Conservation (phyloP, 2,797 vertebrate species). For the Dromococcyx pavoninus region DNA sequence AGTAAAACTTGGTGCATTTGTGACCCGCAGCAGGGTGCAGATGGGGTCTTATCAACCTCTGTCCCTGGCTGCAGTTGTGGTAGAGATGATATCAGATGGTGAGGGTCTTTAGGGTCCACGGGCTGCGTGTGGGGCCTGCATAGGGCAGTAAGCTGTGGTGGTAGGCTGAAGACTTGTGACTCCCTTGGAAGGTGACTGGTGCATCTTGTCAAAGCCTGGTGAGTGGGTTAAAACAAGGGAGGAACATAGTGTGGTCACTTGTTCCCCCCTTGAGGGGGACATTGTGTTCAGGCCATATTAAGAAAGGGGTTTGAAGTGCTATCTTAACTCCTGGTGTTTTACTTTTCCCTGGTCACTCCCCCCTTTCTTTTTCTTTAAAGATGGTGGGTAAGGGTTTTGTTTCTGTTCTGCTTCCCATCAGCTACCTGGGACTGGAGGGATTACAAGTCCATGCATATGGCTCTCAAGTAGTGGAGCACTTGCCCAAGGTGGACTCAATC, state of each 20-base stretch:
- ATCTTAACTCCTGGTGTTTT: neutral
- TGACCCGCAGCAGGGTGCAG: neutral
- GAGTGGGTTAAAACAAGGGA: neutral
- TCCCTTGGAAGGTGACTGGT: neutral
- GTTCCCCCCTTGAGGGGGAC: rapidly evolving
- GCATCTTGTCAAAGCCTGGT: neutral
- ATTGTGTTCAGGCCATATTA: neutral
- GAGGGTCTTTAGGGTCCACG: neutral
- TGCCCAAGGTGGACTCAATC: neutral
- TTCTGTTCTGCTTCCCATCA: neutral
- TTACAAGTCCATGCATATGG: neutral
- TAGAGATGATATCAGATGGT: neutral
- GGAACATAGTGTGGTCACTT: rapidly evolving
- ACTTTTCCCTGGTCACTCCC: rapidly evolving
- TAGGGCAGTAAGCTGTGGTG: neutral
- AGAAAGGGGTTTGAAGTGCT: neutral
- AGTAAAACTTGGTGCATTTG: neutral
- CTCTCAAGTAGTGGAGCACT: neutral
- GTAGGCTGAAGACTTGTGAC: neutral
- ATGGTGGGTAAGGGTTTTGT: neutral
- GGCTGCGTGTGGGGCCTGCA: rapidly evolving
- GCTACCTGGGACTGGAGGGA: no score
- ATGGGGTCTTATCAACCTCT: neutral
- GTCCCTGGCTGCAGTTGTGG: neutral
- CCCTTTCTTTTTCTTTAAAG: neutral